Evolutionary conservation across 2,113 vertebrate species (phyloP).

Genomic region (Tupaia tana): DNA sequence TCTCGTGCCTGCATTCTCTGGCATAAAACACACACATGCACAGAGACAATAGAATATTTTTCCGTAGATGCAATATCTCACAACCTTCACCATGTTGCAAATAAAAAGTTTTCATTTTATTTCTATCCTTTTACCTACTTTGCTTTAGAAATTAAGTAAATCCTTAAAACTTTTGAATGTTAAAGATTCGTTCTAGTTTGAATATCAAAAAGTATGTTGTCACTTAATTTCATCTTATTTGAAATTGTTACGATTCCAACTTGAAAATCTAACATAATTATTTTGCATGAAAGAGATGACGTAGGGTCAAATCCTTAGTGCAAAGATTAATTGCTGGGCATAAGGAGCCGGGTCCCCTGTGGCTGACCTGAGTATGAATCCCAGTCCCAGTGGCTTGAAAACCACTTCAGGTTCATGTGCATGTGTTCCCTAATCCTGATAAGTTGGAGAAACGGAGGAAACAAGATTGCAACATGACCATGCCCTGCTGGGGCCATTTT

Average conservation of each 20-base stretch:
- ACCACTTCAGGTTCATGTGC: too few species aligned
- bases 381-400: too few species aligned
- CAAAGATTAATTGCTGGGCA: too few species aligned
- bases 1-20: too few species aligned
- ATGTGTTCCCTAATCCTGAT: too few species aligned
- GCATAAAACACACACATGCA: too few species aligned
- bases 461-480: too few species aligned
- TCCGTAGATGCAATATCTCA: background rate
- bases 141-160: background rate
- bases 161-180: background rate
- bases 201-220: background rate
- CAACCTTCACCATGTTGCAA: background rate
- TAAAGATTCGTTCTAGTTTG: background rate
- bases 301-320: too few species aligned
- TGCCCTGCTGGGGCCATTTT: too few species aligned
- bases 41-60: background rate
- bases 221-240: background rate
- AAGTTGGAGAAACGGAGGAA: too few species aligned
- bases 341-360: too few species aligned
- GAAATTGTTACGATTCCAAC: background rate
- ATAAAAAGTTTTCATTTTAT: background rate
- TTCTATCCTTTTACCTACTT: background rate
- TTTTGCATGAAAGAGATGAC: background rate
- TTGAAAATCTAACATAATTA: background rate
- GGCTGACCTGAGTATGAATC: too few species aligned